Conservation (phyloP, 1,140 invertebrate genomes). For the Arctopsyche grandis region DNA sequence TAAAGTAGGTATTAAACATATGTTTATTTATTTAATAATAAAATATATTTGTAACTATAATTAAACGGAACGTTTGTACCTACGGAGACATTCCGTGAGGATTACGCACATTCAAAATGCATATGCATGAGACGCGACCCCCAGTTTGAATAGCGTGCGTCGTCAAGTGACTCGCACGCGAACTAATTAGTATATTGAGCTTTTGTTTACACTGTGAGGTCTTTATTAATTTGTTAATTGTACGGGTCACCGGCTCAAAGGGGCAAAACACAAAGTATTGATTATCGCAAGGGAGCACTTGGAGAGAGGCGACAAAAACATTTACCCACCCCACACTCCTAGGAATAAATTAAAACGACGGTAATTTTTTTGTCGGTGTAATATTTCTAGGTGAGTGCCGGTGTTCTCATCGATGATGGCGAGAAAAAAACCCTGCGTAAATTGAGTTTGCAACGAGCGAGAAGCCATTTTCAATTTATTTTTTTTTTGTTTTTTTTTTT, state of each 20-base stretch:
- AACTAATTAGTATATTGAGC: conserved; percentile 43
- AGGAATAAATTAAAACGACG: neutral
- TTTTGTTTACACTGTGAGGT: conserved; percentile 39
- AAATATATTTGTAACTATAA: neutral
- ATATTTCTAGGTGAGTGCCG: no score
- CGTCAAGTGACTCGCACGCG: neutral
- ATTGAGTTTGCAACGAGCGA: conserved; percentile 21
- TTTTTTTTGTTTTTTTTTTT: conserved; percentile 20
- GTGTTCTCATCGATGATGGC: conserved; percentile 25
- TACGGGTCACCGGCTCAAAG: neutral
- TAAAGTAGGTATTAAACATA: no score
- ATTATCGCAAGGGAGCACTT: conserved; percentile 5
- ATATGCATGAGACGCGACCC: neutral
- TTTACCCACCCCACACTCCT: neutral
- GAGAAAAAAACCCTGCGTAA: conserved; percentile 16
- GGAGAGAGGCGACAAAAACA: neutral
- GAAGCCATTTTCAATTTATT: conserved; percentile 50
- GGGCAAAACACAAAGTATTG: neutral
- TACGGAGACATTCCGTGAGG: neutral
- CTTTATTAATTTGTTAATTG: conserved; percentile 44
- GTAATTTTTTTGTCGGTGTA: neutral
- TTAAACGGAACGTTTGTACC: neutral
- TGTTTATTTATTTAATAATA: neutral
- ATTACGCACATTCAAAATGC: neutral
- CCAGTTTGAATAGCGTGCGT: conserved; percentile 24